Percentiles rank a stretch among this genome's conserved stretches.
These are phyloP conservation scores for Nematopogon swammerdamellus DNA, from an alignment of 2,888 invertebrate genomes.

Conservation along the genomic window DNA sequence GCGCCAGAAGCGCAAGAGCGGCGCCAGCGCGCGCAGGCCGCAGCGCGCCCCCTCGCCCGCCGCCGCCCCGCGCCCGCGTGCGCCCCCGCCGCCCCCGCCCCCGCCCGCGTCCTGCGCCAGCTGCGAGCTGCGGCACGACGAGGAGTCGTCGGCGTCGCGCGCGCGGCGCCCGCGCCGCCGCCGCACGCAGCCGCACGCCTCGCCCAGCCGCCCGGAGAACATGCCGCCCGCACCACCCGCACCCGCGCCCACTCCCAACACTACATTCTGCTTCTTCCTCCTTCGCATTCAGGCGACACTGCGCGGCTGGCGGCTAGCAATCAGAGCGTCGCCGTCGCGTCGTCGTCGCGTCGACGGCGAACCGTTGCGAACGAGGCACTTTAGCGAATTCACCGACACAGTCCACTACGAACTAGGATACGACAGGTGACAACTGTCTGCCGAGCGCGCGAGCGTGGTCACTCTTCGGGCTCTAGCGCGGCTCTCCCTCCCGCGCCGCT, in stretches of 20 bases:
- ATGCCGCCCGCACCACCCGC: conserved; percentile 23
- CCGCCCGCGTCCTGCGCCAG: conserved; percentile 46
- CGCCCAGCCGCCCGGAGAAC: conserved; percentile 36
- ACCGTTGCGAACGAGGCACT: no score
- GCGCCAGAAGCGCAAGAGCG: conserved; percentile 65
- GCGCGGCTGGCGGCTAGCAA: no score
- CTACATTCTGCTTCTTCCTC: no score
- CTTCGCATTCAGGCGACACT: no score
- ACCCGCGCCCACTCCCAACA: neutral
- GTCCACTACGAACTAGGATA: no score
- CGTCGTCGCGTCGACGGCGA: no score
- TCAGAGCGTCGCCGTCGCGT: no score
- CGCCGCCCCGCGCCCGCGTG: conserved; percentile 33
- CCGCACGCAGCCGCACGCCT: conserved; percentile 49
- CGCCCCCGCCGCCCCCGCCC: conserved; percentile 21
- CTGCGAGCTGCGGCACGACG: conserved; percentile 48
- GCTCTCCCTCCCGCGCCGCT: no score
- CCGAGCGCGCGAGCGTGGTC: no score
- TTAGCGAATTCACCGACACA: no score
- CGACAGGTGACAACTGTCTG: no score
- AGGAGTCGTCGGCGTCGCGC: conserved; percentile 39
- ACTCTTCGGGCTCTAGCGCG: no score
- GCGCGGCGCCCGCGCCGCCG: conserved; percentile 36
- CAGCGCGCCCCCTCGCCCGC: conserved; percentile 28
- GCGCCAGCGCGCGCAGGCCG: conserved; percentile 54